Evolutionary conservation across 2,113 vertebrate genomes (phyloP).

Genomic region (Prolemur simus): DNA sequence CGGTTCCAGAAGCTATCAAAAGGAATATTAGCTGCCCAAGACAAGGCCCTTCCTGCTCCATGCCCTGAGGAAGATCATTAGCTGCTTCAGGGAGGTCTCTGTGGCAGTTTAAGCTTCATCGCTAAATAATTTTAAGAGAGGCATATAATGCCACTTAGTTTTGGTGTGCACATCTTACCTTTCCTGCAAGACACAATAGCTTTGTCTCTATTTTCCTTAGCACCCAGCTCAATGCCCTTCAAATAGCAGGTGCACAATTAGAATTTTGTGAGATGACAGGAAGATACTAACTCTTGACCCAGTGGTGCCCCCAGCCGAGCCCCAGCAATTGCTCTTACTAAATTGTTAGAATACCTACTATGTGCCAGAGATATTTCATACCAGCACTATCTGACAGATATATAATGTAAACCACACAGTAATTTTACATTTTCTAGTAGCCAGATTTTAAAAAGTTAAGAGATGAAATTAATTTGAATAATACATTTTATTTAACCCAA

Average conservation of each 20-base stretch:
- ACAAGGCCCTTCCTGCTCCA: background rate
- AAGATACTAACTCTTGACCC: background rate
- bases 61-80: background rate
- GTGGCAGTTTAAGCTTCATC: background rate
- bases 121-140: background rate
- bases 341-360: background rate
- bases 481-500: background rate
- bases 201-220: background rate
- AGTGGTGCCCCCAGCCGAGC: background rate
- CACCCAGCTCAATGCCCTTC: background rate
- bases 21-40: background rate
- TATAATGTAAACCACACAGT: background rate
- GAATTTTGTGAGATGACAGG: background rate
- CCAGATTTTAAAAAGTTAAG: background rate
- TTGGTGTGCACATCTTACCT: background rate
- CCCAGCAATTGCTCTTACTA: background rate
- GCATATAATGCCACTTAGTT: background rate
- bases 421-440: background rate
- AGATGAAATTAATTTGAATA: conserved; percentile 19
- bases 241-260: background rate
- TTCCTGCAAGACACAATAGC: background rate
- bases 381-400: background rate
- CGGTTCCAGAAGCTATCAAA: background rate
- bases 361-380: background rate
- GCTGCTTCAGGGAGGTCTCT: background rate